These are phyloP conservation scores for Anthoscopus minutus DNA, from an alignment of 2,113 vertebrate genomes.

Conservation along the genomic window DNA sequence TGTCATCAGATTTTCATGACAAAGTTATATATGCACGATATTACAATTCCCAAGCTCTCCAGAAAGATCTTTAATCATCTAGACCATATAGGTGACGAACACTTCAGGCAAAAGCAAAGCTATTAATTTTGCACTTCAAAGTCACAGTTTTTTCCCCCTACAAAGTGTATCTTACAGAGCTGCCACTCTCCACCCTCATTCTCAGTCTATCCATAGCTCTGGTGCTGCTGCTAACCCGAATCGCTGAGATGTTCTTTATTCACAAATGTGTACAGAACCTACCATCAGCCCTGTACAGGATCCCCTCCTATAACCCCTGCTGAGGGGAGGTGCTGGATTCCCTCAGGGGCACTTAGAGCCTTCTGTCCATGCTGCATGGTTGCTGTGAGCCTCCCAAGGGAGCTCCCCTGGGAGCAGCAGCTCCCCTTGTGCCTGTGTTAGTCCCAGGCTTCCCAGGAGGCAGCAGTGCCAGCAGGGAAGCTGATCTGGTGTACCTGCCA, in stretches of 20 bases:
- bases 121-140: neutral
- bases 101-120: neutral
- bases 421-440: neutral
- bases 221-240: neutral
- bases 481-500: neutral
- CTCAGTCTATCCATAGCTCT: neutral
- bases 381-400: neutral
- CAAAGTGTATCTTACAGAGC: neutral
- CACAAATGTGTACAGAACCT: neutral
- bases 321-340: neutral
- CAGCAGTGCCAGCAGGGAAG: neutral
- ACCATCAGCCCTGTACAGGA: neutral
- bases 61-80: neutral
- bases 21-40: neutral
- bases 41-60: neutral
- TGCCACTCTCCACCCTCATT: neutral
- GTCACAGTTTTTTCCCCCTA: neutral
- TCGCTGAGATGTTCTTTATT: neutral
- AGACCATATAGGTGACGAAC: neutral
- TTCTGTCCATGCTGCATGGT: neutral
- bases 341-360: neutral
- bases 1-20: neutral
- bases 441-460: neutral
- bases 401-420: neutral
- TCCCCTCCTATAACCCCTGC: neutral